Evolutionary conservation across 2,888 invertebrate genomes (phyloP).

Genomic region (Helleia helle): DNA sequence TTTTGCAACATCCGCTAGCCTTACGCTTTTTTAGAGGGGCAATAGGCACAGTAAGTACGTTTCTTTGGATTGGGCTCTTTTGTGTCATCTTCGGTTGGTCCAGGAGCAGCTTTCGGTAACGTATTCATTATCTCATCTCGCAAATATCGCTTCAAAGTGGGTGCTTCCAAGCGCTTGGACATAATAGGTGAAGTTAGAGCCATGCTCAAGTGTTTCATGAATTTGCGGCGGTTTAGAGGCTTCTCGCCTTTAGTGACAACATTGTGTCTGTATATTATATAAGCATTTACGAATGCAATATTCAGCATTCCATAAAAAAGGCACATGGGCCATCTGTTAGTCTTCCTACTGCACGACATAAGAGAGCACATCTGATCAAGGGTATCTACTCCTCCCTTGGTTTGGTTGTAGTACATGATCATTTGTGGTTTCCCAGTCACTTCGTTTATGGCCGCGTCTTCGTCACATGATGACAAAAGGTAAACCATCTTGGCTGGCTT

Average conservation of each 20-base stretch:
- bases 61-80: too few species aligned
- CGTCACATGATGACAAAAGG: constrained; percentile 16
- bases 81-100: too few species aligned
- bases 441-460: constrained; percentile 27
- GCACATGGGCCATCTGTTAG: constrained; percentile 18
- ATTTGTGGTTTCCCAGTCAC: constrained; percentile 17
- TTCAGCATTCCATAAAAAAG: constrained; percentile 22
- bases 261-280: constrained; percentile 15
- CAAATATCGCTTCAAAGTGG: constrained; percentile 6
- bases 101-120: too few species aligned
- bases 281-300: constrained; percentile 16
- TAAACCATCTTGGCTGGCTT: constrained; percentile 16
- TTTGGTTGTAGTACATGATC: constrained; percentile 16
- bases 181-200: constrained; percentile 11
- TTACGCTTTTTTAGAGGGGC: too few species aligned
- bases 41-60: too few species aligned
- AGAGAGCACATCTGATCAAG: constrained; percentile 17
- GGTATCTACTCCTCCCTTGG: constrained; percentile 17
- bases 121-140: background rate
- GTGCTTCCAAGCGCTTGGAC: constrained; percentile 9
- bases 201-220: constrained; percentile 13
- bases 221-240: constrained; percentile 10
- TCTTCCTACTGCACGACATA: constrained; percentile 15
- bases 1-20: too few species aligned
- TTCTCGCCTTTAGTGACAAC: constrained; percentile 8